Base-by-base conservation (phyloP, 2,888 invertebrate species). In the Brenthis daphne region DNA sequence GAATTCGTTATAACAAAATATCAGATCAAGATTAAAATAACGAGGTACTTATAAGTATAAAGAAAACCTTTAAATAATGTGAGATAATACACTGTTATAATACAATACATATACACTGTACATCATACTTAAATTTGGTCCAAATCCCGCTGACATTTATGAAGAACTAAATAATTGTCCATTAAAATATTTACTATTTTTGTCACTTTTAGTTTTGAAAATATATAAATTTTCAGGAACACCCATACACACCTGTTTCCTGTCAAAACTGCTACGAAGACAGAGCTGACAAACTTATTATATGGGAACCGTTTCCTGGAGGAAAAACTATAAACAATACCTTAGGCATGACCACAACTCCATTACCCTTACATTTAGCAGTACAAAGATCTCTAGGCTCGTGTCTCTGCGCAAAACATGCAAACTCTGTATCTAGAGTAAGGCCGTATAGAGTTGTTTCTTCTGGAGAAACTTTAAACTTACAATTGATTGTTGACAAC, bases 211-310 rank as follows among this genome's bases (percentile, higher is more conserved):
- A 43, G n/a, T n/a, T n/a, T 43, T 11, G 11, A 43, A 63, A 20
- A 20, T 29, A 6, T 65, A 56, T 57, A 75, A 76, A 77, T 63
- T 85, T 82, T 3, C 85, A 95, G 95, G 96, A 96, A 76, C 94
- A 96, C 76, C 96, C 96, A 0, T 96, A 96, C 81, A 96, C 96
- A 71, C 94, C 95, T 58, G 96, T 96, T 0, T 95, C 96, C 56
- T 97, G 97, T 80, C 95, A 95, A n/a, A 95, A 96, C 75, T 98
- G 98, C 77, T 96, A 97, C 87, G 96, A 97, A 82, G 97, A 97
- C 77, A 94, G 97, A 12, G 96, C 97, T 24, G 97, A 98, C 78
- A 97, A 97, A 79, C 87, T 97, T 48, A 94, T 97, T 16, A 94
- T 97, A 54, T 96, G 96, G 95, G 97, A 97, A 81, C 96, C 95